Evolutionary conservation across 2,888 invertebrate genomes (phyloP), one percentile per base, ranked within the genome.

Genomic region (Tenthredo amoena): DNA sequence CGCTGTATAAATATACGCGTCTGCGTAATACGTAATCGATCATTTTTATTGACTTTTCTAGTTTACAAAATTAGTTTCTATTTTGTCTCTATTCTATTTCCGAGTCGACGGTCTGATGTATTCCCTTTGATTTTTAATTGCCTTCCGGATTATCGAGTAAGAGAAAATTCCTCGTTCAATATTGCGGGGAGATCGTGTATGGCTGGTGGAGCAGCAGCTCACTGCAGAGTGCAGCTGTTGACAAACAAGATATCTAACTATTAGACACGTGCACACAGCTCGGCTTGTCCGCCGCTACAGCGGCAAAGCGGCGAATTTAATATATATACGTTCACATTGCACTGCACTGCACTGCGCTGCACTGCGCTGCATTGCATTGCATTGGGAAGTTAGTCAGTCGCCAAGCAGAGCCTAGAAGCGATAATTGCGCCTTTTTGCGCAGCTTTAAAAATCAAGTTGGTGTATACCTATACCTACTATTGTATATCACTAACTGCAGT

Each of bases 351-450:
- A 10, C n/a, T n/a, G n/a, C n/a, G n/a, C 6, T 62, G 62, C n/a
- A n/a, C n/a, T n/a, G n/a, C n/a, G n/a, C n/a, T 9, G 62, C 21
- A 74, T 71, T 18, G 37, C 2, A 26, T 37, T 34, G 71, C 34
- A 37, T 71, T n/a, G 15, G 71, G 71, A 71, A 34, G 71, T 71
- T n/a, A 26, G 31, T 71, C 62, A 21, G 26, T 21, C n/a, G 62
- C 21, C 26, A 10, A 62, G 6, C n/a, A 26, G 62, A 62, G 62
- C 26, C 26, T 62, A 40, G 31, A 34, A 34, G 34, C 43, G 72
- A 74, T 74, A 74, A 74, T 74, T 74, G 72, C 72, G 40, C 43
- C 43, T 74, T 74, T 43, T 74, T 74, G 72, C 43, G 21, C 71
- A 74, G 72, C 72, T 74, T 43, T 43, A 12, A 74, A 74, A 74